phyloP scores from a whole-genome alignment of 2,113 vertebrate genomes.

The Tragelaphus strepsiceros region DNA sequence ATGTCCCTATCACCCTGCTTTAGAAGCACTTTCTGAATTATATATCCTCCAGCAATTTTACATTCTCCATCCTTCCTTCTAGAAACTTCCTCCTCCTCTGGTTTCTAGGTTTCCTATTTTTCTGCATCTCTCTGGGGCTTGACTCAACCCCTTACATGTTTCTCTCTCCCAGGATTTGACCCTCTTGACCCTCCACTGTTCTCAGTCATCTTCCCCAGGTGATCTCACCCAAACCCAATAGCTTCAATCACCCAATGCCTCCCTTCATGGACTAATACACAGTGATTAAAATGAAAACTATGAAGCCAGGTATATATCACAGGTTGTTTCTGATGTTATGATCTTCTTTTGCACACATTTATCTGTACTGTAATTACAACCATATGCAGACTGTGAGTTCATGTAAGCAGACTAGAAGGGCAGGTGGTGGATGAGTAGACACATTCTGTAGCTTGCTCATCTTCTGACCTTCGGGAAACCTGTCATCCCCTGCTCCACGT shows the following conservation, averaged over 20 bases:
- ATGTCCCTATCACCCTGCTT: not conserved
- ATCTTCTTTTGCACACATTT: not conserved
- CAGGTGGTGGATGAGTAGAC: not conserved
- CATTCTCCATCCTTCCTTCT: not conserved
- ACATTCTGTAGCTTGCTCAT: not conserved
- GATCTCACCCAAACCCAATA: not conserved
- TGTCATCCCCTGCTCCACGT: not conserved
- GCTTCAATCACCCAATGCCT: not conserved
- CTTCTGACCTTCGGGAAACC: not conserved
- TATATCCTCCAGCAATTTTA: not conserved
- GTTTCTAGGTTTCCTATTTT: not conserved
- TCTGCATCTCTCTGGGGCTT: not conserved
- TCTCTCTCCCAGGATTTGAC: not conserved
- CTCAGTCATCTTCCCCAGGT: not conserved
- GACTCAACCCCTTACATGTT: not conserved
- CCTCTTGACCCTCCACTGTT: not conserved
- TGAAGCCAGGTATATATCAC: not conserved
- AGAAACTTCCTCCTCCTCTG: not conserved
- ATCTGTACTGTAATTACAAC: not conserved
- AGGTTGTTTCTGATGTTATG: not conserved
- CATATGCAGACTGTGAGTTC: not conserved
- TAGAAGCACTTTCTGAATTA: not conserved
- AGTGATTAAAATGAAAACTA: not conserved
- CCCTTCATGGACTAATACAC: not conserved
- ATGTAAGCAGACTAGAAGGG: not conserved